Percentiles rank a stretch among this genome's conserved stretches.
phyloP scores from a whole-genome alignment of 1,140 invertebrate genomes.

The Diorhabda carinulata region DNA sequence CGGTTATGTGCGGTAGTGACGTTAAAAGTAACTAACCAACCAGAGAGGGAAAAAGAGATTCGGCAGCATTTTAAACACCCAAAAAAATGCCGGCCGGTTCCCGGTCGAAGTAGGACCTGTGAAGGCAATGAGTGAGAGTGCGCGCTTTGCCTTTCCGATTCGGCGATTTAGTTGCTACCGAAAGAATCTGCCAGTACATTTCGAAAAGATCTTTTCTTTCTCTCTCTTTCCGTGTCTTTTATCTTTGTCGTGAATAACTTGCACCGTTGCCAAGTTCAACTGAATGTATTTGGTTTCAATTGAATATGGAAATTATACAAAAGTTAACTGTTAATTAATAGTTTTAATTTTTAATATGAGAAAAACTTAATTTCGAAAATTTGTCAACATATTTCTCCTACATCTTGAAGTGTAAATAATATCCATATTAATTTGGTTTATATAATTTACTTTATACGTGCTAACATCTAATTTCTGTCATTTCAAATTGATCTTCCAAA shows the following conservation, averaged over 20 bases:
- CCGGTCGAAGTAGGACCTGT: neutral
- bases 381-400: too few relatives aligned
- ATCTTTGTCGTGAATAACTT: neutral
- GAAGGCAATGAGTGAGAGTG: neutral
- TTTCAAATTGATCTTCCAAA: too few relatives aligned
- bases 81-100: neutral
- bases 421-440: too few relatives aligned
- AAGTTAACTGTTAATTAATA: too few relatives aligned
- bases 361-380: too few relatives aligned
- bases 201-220: conserved; percentile 4
- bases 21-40: neutral
- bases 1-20: neutral
- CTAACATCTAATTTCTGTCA: too few relatives aligned
- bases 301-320: too few relatives aligned
- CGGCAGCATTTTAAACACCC: neutral
- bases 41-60: neutral
- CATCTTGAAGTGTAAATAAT: too few relatives aligned
- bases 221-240: conserved; percentile 1
- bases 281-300: neutral
- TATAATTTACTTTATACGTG: too few relatives aligned
- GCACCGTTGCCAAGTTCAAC: neutral
- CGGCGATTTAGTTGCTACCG: conserved; percentile 12
- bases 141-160: neutral
- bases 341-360: too few relatives aligned
- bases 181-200: conserved; percentile 11